Conservation (phyloP, 2,888 invertebrate species). For the Pammene fasciana region DNA sequence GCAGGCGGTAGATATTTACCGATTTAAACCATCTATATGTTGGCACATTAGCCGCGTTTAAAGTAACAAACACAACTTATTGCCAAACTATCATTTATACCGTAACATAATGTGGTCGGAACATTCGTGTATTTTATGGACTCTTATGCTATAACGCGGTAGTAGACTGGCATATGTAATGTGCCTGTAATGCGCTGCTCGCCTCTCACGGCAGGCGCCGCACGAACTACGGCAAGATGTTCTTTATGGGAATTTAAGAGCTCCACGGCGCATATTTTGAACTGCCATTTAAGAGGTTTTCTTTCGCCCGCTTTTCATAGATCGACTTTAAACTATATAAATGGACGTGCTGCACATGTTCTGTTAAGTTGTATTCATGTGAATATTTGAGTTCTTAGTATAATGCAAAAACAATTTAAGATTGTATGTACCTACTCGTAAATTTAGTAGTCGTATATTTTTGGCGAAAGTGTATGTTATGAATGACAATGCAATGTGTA, state of each 20-base stretch:
- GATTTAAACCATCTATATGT: no score
- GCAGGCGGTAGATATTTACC: no score
- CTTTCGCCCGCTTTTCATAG: constrained; percentile 27
- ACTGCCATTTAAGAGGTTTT: constrained; percentile 43
- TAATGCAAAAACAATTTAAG: no score
- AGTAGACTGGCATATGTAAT: constrained; percentile 35
- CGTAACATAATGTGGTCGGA: constrained; percentile 5
- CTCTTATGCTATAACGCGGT: constrained; percentile 6
- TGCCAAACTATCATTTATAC: constrained; percentile 6
- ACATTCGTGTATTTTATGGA: constrained; percentile 30
- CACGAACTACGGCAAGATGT: constrained; percentile 45
- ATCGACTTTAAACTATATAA: constrained; percentile 6
- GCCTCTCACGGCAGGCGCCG: constrained; percentile 37
- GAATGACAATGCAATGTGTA: no score
- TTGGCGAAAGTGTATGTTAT: no score
- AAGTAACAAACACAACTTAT: not conserved
- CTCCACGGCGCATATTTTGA: constrained; percentile 43
- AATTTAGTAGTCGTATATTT: no score
- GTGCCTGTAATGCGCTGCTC: constrained; percentile 19
- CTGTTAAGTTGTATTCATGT: no score
- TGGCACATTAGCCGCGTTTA: no score
- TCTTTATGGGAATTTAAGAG: constrained; percentile 48
- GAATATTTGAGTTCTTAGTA: no score
- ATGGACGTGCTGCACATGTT: not conserved
- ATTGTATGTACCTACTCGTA: no score